These are phyloP conservation scores for Acanthopagrus latus DNA, from an alignment of 2,797 vertebrate species.

Conservation along the genomic window DNA sequence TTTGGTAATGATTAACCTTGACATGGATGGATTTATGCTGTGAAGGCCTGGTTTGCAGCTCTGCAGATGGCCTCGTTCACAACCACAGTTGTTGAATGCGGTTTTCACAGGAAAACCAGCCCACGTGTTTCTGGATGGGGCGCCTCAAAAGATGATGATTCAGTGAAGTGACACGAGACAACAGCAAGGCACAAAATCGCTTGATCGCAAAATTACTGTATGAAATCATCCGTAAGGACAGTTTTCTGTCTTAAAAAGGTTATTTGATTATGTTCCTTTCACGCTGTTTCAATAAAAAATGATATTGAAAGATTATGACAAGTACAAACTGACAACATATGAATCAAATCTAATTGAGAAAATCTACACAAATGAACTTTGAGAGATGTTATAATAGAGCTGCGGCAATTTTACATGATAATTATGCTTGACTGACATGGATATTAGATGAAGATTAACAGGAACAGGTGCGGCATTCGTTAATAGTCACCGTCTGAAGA, in stretches of 20 bases:
- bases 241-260: not conserved
- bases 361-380: no score
- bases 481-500: not conserved
- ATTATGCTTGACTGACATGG: not conserved
- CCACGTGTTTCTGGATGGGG: not conserved
- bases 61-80: constrained; percentile 55
- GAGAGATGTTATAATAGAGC: not conserved
- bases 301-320: not conserved
- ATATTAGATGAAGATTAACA: not conserved
- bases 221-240: not conserved
- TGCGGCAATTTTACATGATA: not conserved
- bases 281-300: not conserved
- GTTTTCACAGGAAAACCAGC: constrained; percentile 21
- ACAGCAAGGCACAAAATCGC: not conserved
- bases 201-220: not conserved
- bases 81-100: constrained; percentile 13
- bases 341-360: no score
- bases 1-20: constrained; percentile 1
- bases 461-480: not conserved
- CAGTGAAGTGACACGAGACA: not conserved
- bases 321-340: not conserved
- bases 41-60: not conserved
- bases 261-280: not conserved
- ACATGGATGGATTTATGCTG: not conserved
- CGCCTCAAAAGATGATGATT: not conserved